Evolutionary conservation across 2,888 invertebrate genomes (phyloP), one percentile per base, ranked within the genome.

Genomic region (Argynnis bischoffii): DNA sequence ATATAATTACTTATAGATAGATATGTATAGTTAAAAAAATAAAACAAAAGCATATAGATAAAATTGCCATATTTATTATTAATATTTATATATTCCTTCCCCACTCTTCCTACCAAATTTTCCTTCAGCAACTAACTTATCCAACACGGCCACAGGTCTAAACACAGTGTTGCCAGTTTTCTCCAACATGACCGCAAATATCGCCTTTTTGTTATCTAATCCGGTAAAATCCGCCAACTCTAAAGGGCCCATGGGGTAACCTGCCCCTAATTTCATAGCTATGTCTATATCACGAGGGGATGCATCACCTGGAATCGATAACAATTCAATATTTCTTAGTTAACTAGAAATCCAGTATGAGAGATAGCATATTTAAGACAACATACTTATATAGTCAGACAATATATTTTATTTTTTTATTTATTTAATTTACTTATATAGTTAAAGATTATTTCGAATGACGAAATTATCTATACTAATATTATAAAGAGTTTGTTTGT

Each of bases 221-320:
- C 98, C 98, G 1, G 97, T 96, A 87, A 95, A 97, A 88, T 98
- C 98, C 1, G 95, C 89, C 63, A 98, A 87, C 85, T 98, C 97
- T 69, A 98, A 93, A 0, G 98, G 98, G 13, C 98, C 98, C 97
- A 98, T 97, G 0, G 98, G 97, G 85, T 96, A 94, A 0, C 96
- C 96, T 18, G 97, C 96, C 6, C 98, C 98, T 35, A 98, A 89
- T 86, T 97, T 98, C 97, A 98, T 97, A 0, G 97, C 97, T 18
- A 92, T 95, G 79, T 98, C 98, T 69, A 98, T 96, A 84, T 98
- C 97, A 74, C 92, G 82, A 0, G 95, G 94, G 13, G 95, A 92
- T 0, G 95, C 95, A 81, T 95, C 95, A 47, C 95, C 95, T 94
- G 83, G 3, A 78, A 81, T 47, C 6, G 48, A 14, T 54, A 59